A percentile compares a stretch with the other conserved stretches of the same genome.
phyloP scores from a whole-genome alignment of 2,888 invertebrate genomes.

The Andrena dorsata region DNA sequence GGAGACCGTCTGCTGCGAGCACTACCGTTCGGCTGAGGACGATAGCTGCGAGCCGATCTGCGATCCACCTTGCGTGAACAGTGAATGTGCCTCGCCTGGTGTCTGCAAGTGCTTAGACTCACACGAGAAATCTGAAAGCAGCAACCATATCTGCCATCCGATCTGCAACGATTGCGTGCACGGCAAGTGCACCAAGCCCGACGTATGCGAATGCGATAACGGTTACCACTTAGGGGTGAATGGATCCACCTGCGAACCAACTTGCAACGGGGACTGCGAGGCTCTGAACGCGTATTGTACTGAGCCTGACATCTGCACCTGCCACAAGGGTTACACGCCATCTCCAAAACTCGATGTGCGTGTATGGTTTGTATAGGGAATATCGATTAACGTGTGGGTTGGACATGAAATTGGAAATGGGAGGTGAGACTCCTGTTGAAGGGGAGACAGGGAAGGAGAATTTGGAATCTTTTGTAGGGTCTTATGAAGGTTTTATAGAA shows the following conservation, averaged over 20 bases:
- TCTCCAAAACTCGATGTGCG: slow-evolving; percentile 72
- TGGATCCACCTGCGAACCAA: slow-evolving; percentile 81
- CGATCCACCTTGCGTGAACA: slow-evolving; percentile 74
- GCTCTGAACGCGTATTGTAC: slow-evolving; percentile 70
- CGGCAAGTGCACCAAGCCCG: slow-evolving; percentile 84
- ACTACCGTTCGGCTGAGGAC: neutral
- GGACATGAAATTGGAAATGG: no score
- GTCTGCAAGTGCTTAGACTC: slow-evolving; percentile 70
- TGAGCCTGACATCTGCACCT: slow-evolving; percentile 76
- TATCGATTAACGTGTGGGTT: neutral
- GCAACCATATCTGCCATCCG: slow-evolving; percentile 85
- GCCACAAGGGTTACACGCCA: slow-evolving; percentile 71
- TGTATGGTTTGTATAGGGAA: slow-evolving; percentile 78
- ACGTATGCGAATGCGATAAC: slow-evolving; percentile 78
- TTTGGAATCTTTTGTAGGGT: no score
- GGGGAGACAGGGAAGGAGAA: no score
- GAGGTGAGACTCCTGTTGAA: no score
- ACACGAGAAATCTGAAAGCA: slow-evolving; percentile 85
- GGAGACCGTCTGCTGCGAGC: slow-evolving; percentile 10
- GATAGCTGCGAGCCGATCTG: slow-evolving; percentile 40
- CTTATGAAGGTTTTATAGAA: no score
- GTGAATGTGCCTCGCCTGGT: slow-evolving; percentile 69
- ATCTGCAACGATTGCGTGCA: slow-evolving; percentile 85
- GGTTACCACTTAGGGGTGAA: slow-evolving; percentile 86
- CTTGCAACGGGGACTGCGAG: slow-evolving; percentile 78